A percentile compares a stretch with the other conserved stretches of the same genome.
phyloP scores from a whole-genome alignment of 2,113 vertebrate genomes.

The Nipponia nippon region DNA sequence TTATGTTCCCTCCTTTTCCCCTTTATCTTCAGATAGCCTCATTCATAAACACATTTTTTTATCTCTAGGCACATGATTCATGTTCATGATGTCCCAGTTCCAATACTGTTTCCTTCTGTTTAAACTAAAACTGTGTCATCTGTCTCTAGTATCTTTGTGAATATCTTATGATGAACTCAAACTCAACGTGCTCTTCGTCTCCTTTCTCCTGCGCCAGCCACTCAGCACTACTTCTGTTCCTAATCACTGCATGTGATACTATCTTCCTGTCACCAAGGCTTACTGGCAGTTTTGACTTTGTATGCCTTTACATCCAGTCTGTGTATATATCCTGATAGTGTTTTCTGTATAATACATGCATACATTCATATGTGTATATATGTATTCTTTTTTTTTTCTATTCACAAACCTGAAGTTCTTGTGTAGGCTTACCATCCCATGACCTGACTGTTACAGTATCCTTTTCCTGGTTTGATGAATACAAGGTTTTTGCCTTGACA shows the following conservation, averaged over 20 bases:
- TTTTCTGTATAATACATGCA: not conserved
- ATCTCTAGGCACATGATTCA: not conserved
- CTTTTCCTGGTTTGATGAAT: not conserved
- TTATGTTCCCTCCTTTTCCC: not conserved
- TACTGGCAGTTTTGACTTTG: not conserved
- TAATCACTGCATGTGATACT: not conserved
- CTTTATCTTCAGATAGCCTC: not conserved
- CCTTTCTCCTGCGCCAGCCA: not conserved
- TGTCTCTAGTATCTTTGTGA: not conserved
- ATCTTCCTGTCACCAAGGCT: not conserved
- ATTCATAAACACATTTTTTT: not conserved
- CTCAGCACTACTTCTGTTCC: not conserved
- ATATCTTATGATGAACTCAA: not conserved
- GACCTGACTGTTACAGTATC: not conserved
- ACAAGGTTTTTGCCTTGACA: not conserved
- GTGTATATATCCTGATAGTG: not conserved
- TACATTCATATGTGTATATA: not conserved
- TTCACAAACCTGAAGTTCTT: not conserved
- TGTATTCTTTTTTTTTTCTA: not conserved
- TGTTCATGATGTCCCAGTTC: not conserved
- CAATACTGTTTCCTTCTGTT: not conserved
- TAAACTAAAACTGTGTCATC: not conserved
- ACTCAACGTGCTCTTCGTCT: not conserved
- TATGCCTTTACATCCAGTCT: not conserved
- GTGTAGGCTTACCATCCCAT: not conserved